Percentiles rank a stretch among this genome's conserved stretches.
phyloP scores from a whole-genome alignment of 1,140 invertebrate genomes.

The Drosophila lowei region DNA sequence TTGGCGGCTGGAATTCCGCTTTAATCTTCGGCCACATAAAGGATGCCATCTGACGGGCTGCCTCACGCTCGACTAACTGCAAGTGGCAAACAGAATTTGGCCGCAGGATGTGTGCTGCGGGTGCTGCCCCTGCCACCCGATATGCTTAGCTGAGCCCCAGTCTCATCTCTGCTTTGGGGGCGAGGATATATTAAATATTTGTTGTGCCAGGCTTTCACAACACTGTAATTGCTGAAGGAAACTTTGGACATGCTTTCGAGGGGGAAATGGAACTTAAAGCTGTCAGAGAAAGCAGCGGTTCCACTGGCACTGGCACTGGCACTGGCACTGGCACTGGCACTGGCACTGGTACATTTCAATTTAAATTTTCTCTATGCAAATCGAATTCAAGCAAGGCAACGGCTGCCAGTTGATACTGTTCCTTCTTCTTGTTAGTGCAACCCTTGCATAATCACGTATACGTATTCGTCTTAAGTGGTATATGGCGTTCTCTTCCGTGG shows the following conservation, averaged over 20 bases:
- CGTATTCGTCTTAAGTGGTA: not conserved
- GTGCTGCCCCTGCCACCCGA: not conserved
- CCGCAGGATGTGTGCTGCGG: conserved; percentile 42
- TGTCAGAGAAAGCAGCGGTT: conserved; percentile 4
- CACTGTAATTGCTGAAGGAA: conserved; percentile 52
- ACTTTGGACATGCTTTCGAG: conserved; percentile 27
- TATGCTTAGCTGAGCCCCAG: conserved; percentile 11
- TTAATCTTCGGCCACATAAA: conserved; percentile 57
- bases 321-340: conserved; percentile 9
- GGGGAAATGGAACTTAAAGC: conserved; percentile 36
- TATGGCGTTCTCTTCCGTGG: conserved; percentile 8
- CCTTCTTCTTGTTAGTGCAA: not conserved
- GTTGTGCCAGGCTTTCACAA: conserved; percentile 47
- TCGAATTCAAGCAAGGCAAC: conserved; percentile 26
- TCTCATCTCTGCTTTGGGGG: conserved; percentile 21
- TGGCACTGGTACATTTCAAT: conserved; percentile 2
- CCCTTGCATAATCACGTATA: too few relatives aligned
- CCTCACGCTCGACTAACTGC: conserved; percentile 53
- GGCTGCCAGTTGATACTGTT: not conserved
- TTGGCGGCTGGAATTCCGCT: conserved; percentile 45
- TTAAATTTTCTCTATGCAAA: conserved; percentile 46
- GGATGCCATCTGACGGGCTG: conserved; percentile 59
- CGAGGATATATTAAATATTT: conserved; percentile 72
- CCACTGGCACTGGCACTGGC: not conserved
- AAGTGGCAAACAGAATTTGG: conserved; percentile 43